phyloP scores from a whole-genome alignment of 2,888 invertebrate genomes.

The Trichogramma evanescens region DNA sequence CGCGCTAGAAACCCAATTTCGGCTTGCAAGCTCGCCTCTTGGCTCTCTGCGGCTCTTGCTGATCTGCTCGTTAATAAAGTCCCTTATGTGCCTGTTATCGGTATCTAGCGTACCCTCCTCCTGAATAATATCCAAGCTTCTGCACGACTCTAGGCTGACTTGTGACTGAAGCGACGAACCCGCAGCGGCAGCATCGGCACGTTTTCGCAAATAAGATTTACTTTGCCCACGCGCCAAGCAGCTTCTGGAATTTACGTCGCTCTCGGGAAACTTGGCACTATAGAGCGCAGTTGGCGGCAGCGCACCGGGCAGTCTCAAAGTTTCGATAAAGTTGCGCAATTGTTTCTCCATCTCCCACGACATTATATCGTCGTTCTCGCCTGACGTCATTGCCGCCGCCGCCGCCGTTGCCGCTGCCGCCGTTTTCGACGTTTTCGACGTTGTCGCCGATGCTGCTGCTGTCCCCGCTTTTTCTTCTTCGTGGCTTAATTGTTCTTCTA shows the following conservation, averaged over 20 bases:
- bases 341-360: conserved; percentile 38
- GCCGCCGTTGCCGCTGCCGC: background rate
- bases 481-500: conserved; percentile 35
- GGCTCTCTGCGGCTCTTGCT: conserved; percentile 45
- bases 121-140: conserved; percentile 69
- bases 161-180: conserved; percentile 20
- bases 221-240: background rate
- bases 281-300: background rate
- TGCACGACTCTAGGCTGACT: conserved; percentile 27
- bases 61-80: conserved; percentile 52
- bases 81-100: conserved; percentile 44
- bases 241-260: background rate
- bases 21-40: conserved; percentile 18
- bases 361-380: conserved; percentile 24
- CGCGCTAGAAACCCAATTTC: no score
- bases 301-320: conserved; percentile 33
- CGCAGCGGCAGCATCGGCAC: conserved; percentile 1
- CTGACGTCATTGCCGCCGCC: conserved; percentile 18
- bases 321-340: conserved; percentile 38
- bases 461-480: no score
- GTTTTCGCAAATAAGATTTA: background rate
- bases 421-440: conserved; percentile 4
- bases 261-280: conserved; percentile 1
- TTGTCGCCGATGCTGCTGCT: background rate
- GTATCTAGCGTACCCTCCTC: conserved; percentile 67